These are phyloP conservation scores for Engraulis encrasicolus DNA, from an alignment of 2,113 vertebrate genomes.

Conservation along the genomic window DNA sequence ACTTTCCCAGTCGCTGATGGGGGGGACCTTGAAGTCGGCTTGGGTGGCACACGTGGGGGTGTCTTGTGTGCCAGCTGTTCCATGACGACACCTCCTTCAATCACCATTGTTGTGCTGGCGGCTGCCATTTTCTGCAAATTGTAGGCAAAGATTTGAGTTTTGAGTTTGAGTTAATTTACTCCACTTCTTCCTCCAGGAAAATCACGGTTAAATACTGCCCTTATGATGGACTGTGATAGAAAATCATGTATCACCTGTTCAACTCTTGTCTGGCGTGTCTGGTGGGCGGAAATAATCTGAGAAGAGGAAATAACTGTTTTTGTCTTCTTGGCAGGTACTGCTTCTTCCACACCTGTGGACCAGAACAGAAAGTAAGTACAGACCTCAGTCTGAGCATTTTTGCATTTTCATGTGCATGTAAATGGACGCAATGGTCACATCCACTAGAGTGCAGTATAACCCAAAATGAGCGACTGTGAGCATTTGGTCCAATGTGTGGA, in stretches of 20 bases:
- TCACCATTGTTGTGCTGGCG: constrained; percentile 84
- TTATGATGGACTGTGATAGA: neutral
- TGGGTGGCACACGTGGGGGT: constrained; percentile 90
- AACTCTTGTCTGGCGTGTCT: constrained; percentile 85
- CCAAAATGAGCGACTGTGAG: neutral
- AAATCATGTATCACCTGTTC: constrained; percentile 81
- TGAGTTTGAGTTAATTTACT: neutral
- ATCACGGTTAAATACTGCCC: neutral
- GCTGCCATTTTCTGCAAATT: constrained; percentile 83
- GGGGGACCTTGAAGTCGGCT: constrained; percentile 90
- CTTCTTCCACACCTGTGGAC: constrained; percentile 87
- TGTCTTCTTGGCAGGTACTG: constrained; percentile 93
- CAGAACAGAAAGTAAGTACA: neutral
- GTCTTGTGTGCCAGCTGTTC: constrained; percentile 92
- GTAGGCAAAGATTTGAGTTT: neutral
- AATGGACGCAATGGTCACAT: neutral
- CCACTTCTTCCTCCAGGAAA: too few species aligned
- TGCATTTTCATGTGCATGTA: neutral
- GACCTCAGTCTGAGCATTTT: neutral
- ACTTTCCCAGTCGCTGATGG: constrained; percentile 81
- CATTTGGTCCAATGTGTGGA: too few species aligned
- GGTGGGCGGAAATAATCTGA: constrained; percentile 92
- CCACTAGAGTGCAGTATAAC: neutral
- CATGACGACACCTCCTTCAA: constrained; percentile 78
- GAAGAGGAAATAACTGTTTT: constrained; percentile 91